phyloP scores from a whole-genome alignment of 1,140 invertebrate species.

The Trichonephila inaurata region DNA sequence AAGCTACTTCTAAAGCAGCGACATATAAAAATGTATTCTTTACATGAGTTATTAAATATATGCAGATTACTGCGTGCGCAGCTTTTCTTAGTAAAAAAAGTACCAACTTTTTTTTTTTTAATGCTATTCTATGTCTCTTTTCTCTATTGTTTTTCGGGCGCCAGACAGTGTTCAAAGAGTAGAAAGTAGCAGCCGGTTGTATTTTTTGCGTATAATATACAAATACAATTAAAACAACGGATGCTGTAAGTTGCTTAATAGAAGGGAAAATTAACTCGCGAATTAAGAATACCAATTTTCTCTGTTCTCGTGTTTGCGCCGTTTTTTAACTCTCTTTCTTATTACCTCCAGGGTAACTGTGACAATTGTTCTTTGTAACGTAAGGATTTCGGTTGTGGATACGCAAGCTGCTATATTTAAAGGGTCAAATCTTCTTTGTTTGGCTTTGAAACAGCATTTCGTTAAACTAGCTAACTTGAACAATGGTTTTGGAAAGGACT shows the following conservation, averaged over 20 bases:
- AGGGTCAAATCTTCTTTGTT: conserved; percentile 26
- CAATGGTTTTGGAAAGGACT: not conserved
- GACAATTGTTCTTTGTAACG: conserved; percentile 42
- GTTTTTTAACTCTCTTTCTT: not conserved
- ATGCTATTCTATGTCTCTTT: conserved; percentile 8
- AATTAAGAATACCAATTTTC: conserved; percentile 47
- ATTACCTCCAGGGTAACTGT: not conserved
- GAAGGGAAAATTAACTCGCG: conserved; percentile 35
- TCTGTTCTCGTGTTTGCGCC: not conserved
- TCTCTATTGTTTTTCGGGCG: conserved; percentile 42
- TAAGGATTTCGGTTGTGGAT: not conserved
- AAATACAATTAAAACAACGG: conserved; percentile 56
- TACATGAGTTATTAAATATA: conserved; percentile 31
- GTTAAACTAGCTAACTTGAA: not conserved
- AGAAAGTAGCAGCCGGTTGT: not conserved
- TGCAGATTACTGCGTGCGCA: conserved; percentile 37
- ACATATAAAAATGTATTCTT: conserved; percentile 51
- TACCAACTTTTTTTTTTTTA: not conserved
- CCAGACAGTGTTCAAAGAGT: conserved; percentile 46
- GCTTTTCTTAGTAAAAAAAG: not conserved
- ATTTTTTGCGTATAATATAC: conserved; percentile 35
- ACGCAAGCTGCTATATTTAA: not conserved
- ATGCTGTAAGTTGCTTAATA: conserved; percentile 57
- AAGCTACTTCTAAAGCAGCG: not conserved
- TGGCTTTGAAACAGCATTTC: not conserved